These are phyloP conservation scores for Mnemiopsis leidyi DNA, from an alignment of 37 sponge, comb jelly and placozoan species.

Conservation along the genomic window DNA sequence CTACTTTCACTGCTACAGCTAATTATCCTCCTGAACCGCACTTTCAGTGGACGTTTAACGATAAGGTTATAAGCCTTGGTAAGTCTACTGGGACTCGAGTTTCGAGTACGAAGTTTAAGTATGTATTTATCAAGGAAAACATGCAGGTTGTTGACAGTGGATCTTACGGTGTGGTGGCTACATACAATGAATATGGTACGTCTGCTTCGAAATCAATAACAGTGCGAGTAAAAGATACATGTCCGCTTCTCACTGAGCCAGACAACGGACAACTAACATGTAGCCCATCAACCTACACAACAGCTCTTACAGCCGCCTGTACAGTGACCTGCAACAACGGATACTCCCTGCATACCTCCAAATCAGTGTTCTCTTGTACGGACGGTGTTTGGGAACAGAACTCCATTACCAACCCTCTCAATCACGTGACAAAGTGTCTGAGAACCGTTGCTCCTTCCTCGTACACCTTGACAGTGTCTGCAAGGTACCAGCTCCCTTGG, in stretches of 20 bases:
- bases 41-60: neutral
- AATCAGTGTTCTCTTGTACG: neutral
- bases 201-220: neutral
- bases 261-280: neutral
- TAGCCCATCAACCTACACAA: neutral
- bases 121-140: neutral
- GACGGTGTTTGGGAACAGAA: neutral
- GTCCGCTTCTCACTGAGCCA: neutral
- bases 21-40: neutral
- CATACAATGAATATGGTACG: neutral
- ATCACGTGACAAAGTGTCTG: neutral
- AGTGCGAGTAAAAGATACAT: neutral
- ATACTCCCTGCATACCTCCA: neutral
- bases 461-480: neutral
- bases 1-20: neutral
- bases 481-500: neutral
- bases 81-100: neutral
- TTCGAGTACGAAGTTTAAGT: neutral
- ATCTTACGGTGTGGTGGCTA: neutral
- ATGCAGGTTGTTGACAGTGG: neutral
- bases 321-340: neutral
- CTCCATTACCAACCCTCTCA: neutral
- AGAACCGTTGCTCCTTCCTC: neutral
- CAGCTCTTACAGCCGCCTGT: neutral
- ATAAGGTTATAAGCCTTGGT: neutral